phyloP scores from a whole-genome alignment of 2,797 vertebrate genomes.

The Cossypha polioptera region DNA sequence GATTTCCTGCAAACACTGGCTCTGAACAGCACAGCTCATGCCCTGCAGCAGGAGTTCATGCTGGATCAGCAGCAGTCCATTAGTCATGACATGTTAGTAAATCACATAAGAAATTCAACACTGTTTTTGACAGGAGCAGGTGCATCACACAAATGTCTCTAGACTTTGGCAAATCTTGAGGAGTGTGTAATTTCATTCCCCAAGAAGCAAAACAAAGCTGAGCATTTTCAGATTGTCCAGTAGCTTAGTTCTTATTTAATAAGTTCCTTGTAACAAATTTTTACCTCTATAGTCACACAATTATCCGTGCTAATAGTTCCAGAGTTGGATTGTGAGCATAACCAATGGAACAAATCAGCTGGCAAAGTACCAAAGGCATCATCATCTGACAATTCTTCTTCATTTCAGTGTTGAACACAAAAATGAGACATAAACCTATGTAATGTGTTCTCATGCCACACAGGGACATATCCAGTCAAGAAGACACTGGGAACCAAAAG shows the following conservation, averaged over 20 bases:
- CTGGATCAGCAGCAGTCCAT: neutral
- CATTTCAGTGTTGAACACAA: neutral
- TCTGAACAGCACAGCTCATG: neutral
- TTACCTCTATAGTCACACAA: neutral
- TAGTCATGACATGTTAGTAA: neutral
- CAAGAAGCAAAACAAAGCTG: neutral
- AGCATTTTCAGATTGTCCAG: neutral
- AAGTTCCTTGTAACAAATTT: neutral
- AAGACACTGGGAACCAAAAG: neutral
- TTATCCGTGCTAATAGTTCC: neutral
- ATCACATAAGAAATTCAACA: conserved; percentile 26
- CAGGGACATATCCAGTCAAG: neutral
- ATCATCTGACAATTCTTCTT: neutral
- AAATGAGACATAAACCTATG: neutral
- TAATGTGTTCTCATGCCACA: neutral
- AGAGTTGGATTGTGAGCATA: neutral
- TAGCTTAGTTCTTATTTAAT: neutral
- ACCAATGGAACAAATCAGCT: neutral
- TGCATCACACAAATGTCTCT: neutral
- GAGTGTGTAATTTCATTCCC: neutral
- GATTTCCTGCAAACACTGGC: neutral
- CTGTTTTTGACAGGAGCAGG: neutral
- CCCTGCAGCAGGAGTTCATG: neutral
- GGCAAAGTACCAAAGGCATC: neutral
- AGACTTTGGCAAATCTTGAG: neutral